phyloP scores from a whole-genome alignment of 2,888 invertebrate genomes.

The Oconnorella tubifera region DNA sequence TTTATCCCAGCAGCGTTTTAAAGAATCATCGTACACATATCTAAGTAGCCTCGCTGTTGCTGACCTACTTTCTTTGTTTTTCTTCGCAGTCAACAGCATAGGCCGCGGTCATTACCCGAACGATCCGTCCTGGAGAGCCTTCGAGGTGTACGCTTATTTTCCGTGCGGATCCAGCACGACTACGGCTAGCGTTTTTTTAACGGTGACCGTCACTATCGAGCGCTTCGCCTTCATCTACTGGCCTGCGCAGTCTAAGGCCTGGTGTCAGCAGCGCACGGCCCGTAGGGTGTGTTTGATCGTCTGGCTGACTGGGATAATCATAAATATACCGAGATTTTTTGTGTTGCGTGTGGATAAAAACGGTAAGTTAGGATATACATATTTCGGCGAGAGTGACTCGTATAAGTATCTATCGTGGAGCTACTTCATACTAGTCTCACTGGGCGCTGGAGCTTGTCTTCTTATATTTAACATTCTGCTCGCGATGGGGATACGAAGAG shows the following conservation, averaged over 20 bases:
- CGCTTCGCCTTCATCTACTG: constrained; percentile 31
- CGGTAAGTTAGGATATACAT: constrained; percentile 22
- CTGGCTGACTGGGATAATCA: constrained; percentile 13
- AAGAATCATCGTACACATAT: constrained; percentile 32
- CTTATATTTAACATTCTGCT: constrained; percentile 32
- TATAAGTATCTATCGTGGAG: constrained; percentile 25
- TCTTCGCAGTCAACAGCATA: constrained; percentile 27
- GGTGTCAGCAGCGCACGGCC: constrained; percentile 23
- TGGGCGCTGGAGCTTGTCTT: constrained; percentile 14
- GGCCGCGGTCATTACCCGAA: constrained; percentile 23
- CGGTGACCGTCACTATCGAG: constrained; percentile 29
- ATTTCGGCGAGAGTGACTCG: constrained; percentile 19
- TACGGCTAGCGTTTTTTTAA: constrained; percentile 27
- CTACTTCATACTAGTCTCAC: constrained; percentile 21
- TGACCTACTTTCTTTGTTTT: constrained; percentile 23
- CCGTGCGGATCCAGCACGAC: constrained; percentile 27
- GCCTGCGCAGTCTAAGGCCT: constrained; percentile 21
- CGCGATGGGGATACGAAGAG: constrained; percentile 21
- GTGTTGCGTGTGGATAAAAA: constrained; percentile 16
- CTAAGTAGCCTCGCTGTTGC: constrained; percentile 30
- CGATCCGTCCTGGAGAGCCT: constrained; percentile 20
- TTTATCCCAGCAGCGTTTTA: constrained; percentile 10
- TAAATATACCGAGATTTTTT: constrained; percentile 32
- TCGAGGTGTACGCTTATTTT: constrained; percentile 30
- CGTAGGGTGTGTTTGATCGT: constrained; percentile 10